Base-by-base conservation (phyloP, 1,140 invertebrate genomes). In the Bombus huntii region DNA sequence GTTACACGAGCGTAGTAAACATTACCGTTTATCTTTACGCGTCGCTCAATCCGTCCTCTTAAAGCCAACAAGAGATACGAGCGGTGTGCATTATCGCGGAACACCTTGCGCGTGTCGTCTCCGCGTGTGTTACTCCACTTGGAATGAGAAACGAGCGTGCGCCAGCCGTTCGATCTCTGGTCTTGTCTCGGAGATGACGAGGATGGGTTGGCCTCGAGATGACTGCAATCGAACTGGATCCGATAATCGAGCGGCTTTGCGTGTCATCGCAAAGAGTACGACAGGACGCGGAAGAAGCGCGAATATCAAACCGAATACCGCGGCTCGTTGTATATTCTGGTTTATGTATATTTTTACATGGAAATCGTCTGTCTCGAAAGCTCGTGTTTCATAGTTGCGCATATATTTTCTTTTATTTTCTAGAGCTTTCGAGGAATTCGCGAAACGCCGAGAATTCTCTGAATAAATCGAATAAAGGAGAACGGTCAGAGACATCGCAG, bases 11-110 rank as follows among this genome's bases (percentile, higher is more conserved):
- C 39, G 72, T 13, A 34, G 72, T 62, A 83, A 76, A 83, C 81
- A 68, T 73, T 66, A n/a, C 59, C 81, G 81, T 83, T 83, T 83
- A 83, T 83, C 81, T 83, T 76, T 66, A 83, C 57, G 57, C 71
- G 39, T 13, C 71, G 59, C 44, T 25, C 81, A 39, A 68, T 76
- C 72, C 70, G 59, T 68, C 72, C 72, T 83, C 62, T 76, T 76
- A 53, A 76, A 66, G 15, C 62, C 72, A 31, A 53, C 81, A n/a
- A 68, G 81, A 83, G 81, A 83, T 68, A 76, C 53, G 81, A 37
- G 53, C 57, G 8, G 34, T 9, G 73, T 31, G 47, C 18, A 59
- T 71, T 70, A 84, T 84, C 75, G 75, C 28, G 47, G 22, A 59
- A 78, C 79, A 81, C 68, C 42, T 85, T 57, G 57, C 53, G 53